Conservation (phyloP, 2,113 vertebrate species). For the Odocoileus virginianus region DNA sequence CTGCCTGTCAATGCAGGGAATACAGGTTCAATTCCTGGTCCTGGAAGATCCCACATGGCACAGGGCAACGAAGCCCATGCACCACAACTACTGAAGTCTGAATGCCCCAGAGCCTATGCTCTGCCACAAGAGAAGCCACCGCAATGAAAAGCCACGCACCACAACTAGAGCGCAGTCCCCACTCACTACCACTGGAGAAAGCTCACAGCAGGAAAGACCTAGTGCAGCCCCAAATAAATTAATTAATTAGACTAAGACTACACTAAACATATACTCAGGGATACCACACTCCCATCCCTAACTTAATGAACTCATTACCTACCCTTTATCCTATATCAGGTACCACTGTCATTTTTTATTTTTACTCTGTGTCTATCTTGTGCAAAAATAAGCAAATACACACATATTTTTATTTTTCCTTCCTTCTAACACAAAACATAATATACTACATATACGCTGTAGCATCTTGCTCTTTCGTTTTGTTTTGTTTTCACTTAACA, state of each 20-base stretch:
- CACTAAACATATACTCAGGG: neutral
- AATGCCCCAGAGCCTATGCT: neutral
- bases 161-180: neutral
- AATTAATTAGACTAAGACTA: neutral
- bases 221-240: neutral
- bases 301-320: neutral
- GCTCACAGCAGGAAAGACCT: neutral
- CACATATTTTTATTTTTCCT: neutral
- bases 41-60: neutral
- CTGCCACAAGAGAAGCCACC: neutral
- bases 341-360: neutral
- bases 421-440: neutral
- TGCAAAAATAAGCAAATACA: neutral
- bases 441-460: neutral
- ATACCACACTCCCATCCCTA: neutral
- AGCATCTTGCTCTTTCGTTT: neutral
- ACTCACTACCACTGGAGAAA: neutral
- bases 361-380: neutral
- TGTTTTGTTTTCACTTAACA: neutral
- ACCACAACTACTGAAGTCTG: neutral
- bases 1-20: neutral
- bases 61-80: neutral
- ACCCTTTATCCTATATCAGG: neutral
- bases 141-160: fast-evolving
- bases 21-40: neutral